Base-by-base conservation (phyloP, 2,797 vertebrate genomes). In the Hoplostethus mediterraneus region DNA sequence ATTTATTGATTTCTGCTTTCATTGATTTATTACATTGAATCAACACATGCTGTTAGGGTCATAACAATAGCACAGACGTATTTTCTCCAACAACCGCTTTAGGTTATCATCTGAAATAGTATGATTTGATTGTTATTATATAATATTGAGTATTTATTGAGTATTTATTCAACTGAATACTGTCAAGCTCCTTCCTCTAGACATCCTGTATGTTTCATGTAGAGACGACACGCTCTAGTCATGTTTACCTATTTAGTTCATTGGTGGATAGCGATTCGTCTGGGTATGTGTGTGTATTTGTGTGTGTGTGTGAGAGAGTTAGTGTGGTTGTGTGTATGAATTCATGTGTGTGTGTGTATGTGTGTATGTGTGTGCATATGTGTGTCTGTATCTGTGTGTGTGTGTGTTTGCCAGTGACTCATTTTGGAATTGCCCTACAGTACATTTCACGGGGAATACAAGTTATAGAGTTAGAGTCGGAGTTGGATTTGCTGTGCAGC, bases 401-500 rank as follows among this genome's bases (percentile, higher is more conserved):
- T 75, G 30, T 31, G 8, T 69, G 51, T 62, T 62, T 84, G 76
- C 70, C 84, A 81, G 69, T 30, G 54, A 74, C 69, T 84, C 1
- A n/a, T 64, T 84, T 76, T 73, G 66, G 69, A 84, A 81, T 73
- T 76, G 79, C 72, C 86, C 85, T 75, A 33, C 80, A 70, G 83
- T 84, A 63, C 56, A 71, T 83, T 83, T 86, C 67, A 80, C 36
- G 53, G 72, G 59, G 78, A 88, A 79, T 86, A 71, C 77, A 87
- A 87, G 62, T 88, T 86, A 47, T 70, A 30, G 68, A 89, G 86
- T 86, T 82, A 40, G 71, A 86, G 75, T 80, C 57, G 68, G 73
- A 75, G 85, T 80, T 89, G 80, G 88, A 87, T 87, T 92, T 88
- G 72, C 69, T 56, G 71, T 74, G 78, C 64, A 73, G 79, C 77